phyloP scores from a whole-genome alignment of 1,140 invertebrate genomes.

The Zaprionus kolodkinae region DNA sequence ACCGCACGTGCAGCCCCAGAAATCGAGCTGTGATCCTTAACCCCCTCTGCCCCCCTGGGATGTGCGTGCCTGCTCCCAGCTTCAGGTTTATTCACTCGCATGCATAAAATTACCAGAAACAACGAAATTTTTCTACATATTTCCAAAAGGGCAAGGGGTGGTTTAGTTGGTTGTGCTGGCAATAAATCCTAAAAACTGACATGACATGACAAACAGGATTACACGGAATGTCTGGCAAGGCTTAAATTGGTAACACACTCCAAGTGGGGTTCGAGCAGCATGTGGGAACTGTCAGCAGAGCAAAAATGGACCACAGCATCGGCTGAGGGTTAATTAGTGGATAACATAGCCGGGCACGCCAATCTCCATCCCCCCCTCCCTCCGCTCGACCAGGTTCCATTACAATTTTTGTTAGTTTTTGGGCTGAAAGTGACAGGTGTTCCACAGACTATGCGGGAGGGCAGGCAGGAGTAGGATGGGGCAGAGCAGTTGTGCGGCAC shows the following conservation, averaged over 20 bases:
- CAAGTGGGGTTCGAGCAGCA: slow-evolving; percentile 11
- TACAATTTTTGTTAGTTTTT: slow-evolving; percentile 75
- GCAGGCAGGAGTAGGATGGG: background rate
- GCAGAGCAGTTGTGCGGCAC: slow-evolving; percentile 42
- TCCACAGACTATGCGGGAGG: background rate
- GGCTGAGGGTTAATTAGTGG: slow-evolving; percentile 80
- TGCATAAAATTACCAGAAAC: slow-evolving; percentile 60
- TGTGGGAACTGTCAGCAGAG: slow-evolving; percentile 57
- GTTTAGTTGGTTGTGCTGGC: slow-evolving; percentile 46
- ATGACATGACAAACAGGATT: slow-evolving; percentile 84
- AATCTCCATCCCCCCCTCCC: background rate
- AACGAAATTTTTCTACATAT: slow-evolving; percentile 67
- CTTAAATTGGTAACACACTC: slow-evolving; percentile 80
- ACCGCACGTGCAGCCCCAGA: slow-evolving; percentile 50
- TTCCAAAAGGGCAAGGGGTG: slow-evolving; percentile 17
- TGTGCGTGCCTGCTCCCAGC: slow-evolving; percentile 17
- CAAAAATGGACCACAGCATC: slow-evolving; percentile 58
- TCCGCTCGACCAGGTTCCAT: slow-evolving; percentile 59
- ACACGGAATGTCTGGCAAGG: slow-evolving; percentile 71
- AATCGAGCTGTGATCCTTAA: too few species aligned
- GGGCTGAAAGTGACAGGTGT: slow-evolving; percentile 63
- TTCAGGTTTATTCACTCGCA: slow-evolving; percentile 16
- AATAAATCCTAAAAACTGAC: slow-evolving; percentile 84
- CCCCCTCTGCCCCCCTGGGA: too few species aligned
- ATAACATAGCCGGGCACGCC: slow-evolving; percentile 53